phyloP scores from a whole-genome alignment of 92 coral and sea anemone genomes.

The Epizoanthus stellaris region DNA sequence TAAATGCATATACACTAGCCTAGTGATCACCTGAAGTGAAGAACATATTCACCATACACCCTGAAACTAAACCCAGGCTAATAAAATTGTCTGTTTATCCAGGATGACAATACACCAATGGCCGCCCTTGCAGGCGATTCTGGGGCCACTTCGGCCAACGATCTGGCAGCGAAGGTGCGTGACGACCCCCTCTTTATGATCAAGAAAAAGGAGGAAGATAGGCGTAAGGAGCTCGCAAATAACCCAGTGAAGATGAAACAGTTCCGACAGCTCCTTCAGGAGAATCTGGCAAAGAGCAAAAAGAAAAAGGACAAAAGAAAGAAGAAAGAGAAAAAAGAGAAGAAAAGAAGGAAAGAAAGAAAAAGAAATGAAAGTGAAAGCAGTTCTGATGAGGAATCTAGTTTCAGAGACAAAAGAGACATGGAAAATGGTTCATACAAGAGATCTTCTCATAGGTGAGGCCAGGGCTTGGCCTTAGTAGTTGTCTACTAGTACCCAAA shows the following conservation, averaged over 20 bases:
- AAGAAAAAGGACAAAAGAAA: slow-evolving; percentile 87
- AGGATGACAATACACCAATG: slow-evolving; percentile 82
- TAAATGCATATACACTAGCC: too few relatives aligned
- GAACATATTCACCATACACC: background rate
- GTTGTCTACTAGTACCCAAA: background rate
- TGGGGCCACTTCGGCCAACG: slow-evolving; percentile 76
- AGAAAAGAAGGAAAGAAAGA: slow-evolving; percentile 55
- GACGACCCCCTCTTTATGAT: slow-evolving; percentile 96
- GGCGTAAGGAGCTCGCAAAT: slow-evolving; percentile 85
- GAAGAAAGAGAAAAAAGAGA: slow-evolving; percentile 77
- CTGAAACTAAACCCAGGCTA: background rate
- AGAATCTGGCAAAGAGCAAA: slow-evolving; percentile 73
- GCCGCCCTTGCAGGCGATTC: slow-evolving; percentile 78
- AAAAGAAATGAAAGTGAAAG: slow-evolving; percentile 46
- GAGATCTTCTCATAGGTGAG: background rate
- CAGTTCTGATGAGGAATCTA: slow-evolving; percentile 50
- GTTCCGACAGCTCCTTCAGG: slow-evolving; percentile 88
- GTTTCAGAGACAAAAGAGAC: slow-evolving; percentile 17
- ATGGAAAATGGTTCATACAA: slow-evolving; percentile 4
- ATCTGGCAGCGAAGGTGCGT: slow-evolving; percentile 94
- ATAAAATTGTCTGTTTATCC: background rate
- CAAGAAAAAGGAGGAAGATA: slow-evolving; percentile 96
- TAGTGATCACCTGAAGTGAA: too few relatives aligned
- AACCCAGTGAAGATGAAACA: slow-evolving; percentile 99
- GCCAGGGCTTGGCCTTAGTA: too few relatives aligned